These are phyloP conservation scores for Scortum barcoo DNA, from an alignment of 2,113 vertebrate genomes.

Conservation along the genomic window DNA sequence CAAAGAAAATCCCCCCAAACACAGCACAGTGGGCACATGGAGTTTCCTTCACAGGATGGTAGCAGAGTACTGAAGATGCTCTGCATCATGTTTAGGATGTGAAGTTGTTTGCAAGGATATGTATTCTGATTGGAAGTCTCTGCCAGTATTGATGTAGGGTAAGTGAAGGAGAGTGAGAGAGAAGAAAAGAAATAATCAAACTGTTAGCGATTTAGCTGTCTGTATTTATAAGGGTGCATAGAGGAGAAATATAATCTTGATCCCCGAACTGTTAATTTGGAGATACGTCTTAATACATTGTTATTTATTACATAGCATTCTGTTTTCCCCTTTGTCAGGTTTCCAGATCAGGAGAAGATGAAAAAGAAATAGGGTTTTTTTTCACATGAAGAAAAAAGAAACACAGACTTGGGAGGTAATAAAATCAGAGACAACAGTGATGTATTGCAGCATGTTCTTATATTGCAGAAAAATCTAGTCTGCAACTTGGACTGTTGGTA, in stretches of 20 bases:
- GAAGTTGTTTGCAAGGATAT: neutral
- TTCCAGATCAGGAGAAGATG: neutral
- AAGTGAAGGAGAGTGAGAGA: neutral
- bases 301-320: neutral
- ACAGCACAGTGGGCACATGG: neutral
- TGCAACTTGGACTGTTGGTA: too few species aligned
- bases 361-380: too few species aligned
- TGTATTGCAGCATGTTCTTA: too few species aligned
- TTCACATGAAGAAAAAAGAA: too few species aligned
- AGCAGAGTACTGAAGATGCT: neutral
- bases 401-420: too few species aligned
- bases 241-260: neutral
- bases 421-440: too few species aligned
- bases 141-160: neutral
- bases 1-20: neutral
- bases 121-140: neutral
- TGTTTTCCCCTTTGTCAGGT: neutral
- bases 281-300: neutral
- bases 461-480: too few species aligned
- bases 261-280: neutral
- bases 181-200: neutral
- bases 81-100: neutral
- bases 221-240: neutral
- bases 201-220: neutral
- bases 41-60: slow-evolving; percentile 13